A percentile compares a stretch with the other conserved stretches of the same genome.
These are phyloP conservation scores for Holacanthus passer DNA, from an alignment of 2,113 vertebrate species.

Conservation along the genomic window DNA sequence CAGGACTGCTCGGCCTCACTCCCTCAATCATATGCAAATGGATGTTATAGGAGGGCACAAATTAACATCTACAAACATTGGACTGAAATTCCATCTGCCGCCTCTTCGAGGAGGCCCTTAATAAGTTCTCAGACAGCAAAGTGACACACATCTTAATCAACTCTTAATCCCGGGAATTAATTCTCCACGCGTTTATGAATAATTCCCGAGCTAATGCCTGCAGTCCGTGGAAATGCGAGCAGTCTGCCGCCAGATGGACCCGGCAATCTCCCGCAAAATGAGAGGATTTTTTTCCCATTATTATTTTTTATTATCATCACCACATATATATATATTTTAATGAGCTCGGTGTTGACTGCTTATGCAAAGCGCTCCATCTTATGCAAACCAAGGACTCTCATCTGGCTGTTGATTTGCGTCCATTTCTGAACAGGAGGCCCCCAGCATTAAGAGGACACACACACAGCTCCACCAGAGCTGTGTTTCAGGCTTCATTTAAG, in stretches of 20 bases:
- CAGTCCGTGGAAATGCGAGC: slow-evolving; percentile 83
- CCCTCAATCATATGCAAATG: slow-evolving; percentile 94
- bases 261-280: slow-evolving; percentile 73
- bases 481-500: neutral
- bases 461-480: neutral
- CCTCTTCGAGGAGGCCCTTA: slow-evolving; percentile 90
- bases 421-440: slow-evolving; percentile 20
- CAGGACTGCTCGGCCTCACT: slow-evolving; percentile 79
- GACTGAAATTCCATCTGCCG: slow-evolving; percentile 94
- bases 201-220: slow-evolving; percentile 88
- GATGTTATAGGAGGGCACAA: slow-evolving; percentile 87
- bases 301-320: slow-evolving; percentile 69
- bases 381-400: slow-evolving; percentile 51
- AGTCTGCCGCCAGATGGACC: slow-evolving; percentile 85
- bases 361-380: slow-evolving; percentile 60
- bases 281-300: slow-evolving; percentile 69
- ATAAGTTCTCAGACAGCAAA: slow-evolving; percentile 97
- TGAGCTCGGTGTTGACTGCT: slow-evolving; percentile 62
- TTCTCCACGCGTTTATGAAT: slow-evolving; percentile 93
- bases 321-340: slow-evolving; percentile 75
- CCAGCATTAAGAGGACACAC: neutral
- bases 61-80: slow-evolving; percentile 97
- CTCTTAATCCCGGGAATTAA: slow-evolving; percentile 96
- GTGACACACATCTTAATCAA: slow-evolving; percentile 99
- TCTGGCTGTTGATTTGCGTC: slow-evolving; percentile 45